phyloP scores from a whole-genome alignment of 2,888 invertebrate species.

The Andrena marginata region DNA sequence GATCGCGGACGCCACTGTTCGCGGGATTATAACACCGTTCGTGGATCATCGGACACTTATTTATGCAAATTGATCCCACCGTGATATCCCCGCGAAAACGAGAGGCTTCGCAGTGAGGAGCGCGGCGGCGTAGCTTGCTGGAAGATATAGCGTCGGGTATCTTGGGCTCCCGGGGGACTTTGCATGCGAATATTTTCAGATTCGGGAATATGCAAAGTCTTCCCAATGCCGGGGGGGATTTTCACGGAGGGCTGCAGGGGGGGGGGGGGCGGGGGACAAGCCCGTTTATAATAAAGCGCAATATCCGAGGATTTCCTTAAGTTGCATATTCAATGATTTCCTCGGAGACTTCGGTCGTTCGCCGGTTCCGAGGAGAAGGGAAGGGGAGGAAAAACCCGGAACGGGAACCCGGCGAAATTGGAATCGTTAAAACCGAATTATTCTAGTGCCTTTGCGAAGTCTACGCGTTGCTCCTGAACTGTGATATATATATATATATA shows the following conservation, averaged over 20 bases:
- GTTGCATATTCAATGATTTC: slow-evolving; percentile 93
- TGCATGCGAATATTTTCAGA: slow-evolving; percentile 80
- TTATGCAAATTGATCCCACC: slow-evolving; percentile 58
- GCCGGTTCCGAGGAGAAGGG: slow-evolving; percentile 44
- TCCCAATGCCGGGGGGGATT: slow-evolving; percentile 60
- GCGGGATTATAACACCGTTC: background rate
- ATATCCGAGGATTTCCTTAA: slow-evolving; percentile 85
- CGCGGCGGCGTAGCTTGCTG: slow-evolving; percentile 15
- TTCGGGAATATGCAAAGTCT: slow-evolving; percentile 83
- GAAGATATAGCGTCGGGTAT: slow-evolving; percentile 61
- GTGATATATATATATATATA: slow-evolving; percentile 19
- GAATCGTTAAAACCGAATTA: slow-evolving; percentile 77
- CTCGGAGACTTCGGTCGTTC: slow-evolving; percentile 87
- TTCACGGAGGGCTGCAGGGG: slow-evolving; percentile 40
- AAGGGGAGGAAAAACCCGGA: slow-evolving; percentile 31
- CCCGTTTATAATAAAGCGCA: slow-evolving; percentile 84
- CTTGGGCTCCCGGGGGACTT: slow-evolving; percentile 75
- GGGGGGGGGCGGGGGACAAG: slow-evolving; percentile 57
- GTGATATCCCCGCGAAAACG: slow-evolving; percentile 34
- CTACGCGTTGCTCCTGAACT: slow-evolving; percentile 30
- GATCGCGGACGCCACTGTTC: slow-evolving; percentile 6
- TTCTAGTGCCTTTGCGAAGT: slow-evolving; percentile 40
- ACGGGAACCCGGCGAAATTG: slow-evolving; percentile 72
- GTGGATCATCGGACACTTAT: slow-evolving; percentile 45
- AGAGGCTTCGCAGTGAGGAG: slow-evolving; percentile 31